A percentile compares a stretch with the other conserved stretches of the same genome.
Conservation (phyloP, 1,140 invertebrate species). For the Radopholus similis region DNA sequence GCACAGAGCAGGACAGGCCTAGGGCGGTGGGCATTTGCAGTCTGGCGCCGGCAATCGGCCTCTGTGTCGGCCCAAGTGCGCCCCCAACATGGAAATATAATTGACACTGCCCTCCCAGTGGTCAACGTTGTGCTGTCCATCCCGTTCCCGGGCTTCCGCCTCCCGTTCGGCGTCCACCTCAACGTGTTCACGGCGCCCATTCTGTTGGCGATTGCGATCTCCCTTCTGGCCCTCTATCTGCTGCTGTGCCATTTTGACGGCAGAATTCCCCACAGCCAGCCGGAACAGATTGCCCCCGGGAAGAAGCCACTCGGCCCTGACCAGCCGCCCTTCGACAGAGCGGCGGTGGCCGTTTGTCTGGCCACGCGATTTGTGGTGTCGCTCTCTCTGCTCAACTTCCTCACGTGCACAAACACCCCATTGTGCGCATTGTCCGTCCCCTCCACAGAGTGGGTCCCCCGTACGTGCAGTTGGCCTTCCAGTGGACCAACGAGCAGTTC, state of each 20-base stretch:
- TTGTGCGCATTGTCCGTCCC: too few relatives aligned
- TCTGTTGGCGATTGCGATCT: conserved; percentile 8
- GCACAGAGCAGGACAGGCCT: conserved; percentile 41
- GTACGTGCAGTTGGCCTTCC: conserved; percentile 46
- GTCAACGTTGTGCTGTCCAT: not conserved
- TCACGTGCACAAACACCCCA: too few relatives aligned
- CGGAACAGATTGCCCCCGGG: not conserved
- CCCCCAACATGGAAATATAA: too few relatives aligned
- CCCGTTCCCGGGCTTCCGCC: not conserved
- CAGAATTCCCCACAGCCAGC: conserved; percentile 2
- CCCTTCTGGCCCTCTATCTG: conserved; percentile 1
- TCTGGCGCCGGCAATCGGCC: conserved; percentile 47
- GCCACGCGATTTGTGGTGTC: conserved; percentile 24
- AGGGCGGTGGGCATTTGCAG: conserved; percentile 43
- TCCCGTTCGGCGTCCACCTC: conserved; percentile 10
- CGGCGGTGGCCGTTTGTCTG: conserved; percentile 41
- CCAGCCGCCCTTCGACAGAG: conserved; percentile 39
- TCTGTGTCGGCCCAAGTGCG: conserved; percentile 44
- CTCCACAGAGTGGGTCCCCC: conserved; percentile 45
- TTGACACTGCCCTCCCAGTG: not conserved
- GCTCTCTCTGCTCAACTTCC: conserved; percentile 39
- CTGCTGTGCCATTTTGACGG: conserved; percentile 22
- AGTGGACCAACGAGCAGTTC: conserved; percentile 31
- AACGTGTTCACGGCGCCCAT: conserved; percentile 21
- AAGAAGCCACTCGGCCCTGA: too few relatives aligned